phyloP scores from a whole-genome alignment of 2,888 invertebrate genomes.

The Cataglyphis albicans region DNA sequence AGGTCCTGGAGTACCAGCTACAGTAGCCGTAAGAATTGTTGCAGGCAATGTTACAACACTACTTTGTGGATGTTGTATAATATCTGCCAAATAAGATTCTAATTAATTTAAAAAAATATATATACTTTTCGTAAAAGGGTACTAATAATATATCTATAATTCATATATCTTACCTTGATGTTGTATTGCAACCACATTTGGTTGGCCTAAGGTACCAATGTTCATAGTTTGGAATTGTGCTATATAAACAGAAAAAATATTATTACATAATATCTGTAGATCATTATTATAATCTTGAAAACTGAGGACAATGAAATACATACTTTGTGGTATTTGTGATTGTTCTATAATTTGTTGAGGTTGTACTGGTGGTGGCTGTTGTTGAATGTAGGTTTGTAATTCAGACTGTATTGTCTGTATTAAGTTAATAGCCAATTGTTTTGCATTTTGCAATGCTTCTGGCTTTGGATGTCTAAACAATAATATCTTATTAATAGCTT shows the following conservation, averaged over 20 bases:
- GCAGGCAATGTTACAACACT: slow-evolving; percentile 83
- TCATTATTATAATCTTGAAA: slow-evolving; percentile 43
- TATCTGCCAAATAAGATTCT: slow-evolving; percentile 76
- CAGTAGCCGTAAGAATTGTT: slow-evolving; percentile 84
- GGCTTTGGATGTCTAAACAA: slow-evolving; percentile 89
- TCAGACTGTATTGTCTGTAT: slow-evolving; percentile 92
- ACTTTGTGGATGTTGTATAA: slow-evolving; percentile 84
- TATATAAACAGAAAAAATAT: slow-evolving; percentile 67
- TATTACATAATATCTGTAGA: slow-evolving; percentile 31
- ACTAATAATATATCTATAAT: slow-evolving; percentile 29
- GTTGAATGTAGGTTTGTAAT: slow-evolving; percentile 86
- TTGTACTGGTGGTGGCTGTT: slow-evolving; percentile 85
- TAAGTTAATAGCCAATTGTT: slow-evolving; percentile 91
- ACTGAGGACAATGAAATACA: slow-evolving; percentile 46
- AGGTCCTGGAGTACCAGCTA: slow-evolving; percentile 81
- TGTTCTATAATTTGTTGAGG: slow-evolving; percentile 85
- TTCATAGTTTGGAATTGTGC: slow-evolving; percentile 86
- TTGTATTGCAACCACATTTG: slow-evolving; percentile 85
- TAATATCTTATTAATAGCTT: slow-evolving; percentile 24
- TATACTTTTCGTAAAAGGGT: slow-evolving; percentile 19
- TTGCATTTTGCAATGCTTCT: slow-evolving; percentile 90
- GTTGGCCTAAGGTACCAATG: slow-evolving; percentile 84
- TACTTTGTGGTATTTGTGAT: slow-evolving; percentile 83
- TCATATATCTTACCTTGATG: slow-evolving; percentile 81
- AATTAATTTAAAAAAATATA: slow-evolving; percentile 44